These are phyloP conservation scores for Cephalopholis sonnerati DNA, from an alignment of 2,113 vertebrate species.

Conservation along the genomic window DNA sequence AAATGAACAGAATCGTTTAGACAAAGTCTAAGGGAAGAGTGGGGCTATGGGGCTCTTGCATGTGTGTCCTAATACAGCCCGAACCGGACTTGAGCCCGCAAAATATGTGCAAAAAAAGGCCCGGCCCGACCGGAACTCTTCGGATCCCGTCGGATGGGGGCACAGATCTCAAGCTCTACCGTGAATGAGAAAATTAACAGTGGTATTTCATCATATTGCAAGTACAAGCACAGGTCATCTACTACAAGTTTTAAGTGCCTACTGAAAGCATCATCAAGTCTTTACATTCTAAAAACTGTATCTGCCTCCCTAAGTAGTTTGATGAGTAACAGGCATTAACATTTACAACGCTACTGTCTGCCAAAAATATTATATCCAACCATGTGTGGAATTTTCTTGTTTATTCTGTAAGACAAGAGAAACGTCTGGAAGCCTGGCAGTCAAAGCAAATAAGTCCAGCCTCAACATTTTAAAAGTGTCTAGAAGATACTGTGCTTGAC, in stretches of 20 bases:
- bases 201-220: background rate
- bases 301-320: constrained; percentile 4
- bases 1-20: too few species aligned
- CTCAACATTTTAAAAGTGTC: background rate
- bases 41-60: too few species aligned
- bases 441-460: background rate
- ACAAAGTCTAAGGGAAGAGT: too few species aligned
- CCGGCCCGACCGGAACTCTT: too few species aligned
- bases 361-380: constrained; percentile 3
- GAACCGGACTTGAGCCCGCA: too few species aligned
- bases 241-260: background rate
- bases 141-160: too few species aligned
- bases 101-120: too few species aligned
- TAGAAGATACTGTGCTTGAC: background rate
- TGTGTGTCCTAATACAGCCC: too few species aligned
- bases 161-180: too few species aligned
- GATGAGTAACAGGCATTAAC: constrained; percentile 28
- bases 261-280: background rate
- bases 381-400: background rate
- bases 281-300: background rate
- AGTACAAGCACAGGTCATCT: background rate
- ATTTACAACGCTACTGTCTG: constrained; percentile 37
- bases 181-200: too few species aligned
- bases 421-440: background rate
- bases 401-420: background rate